Conservation (phyloP, 2,113 vertebrate species). For the Oncorhynchus nerka region DNA sequence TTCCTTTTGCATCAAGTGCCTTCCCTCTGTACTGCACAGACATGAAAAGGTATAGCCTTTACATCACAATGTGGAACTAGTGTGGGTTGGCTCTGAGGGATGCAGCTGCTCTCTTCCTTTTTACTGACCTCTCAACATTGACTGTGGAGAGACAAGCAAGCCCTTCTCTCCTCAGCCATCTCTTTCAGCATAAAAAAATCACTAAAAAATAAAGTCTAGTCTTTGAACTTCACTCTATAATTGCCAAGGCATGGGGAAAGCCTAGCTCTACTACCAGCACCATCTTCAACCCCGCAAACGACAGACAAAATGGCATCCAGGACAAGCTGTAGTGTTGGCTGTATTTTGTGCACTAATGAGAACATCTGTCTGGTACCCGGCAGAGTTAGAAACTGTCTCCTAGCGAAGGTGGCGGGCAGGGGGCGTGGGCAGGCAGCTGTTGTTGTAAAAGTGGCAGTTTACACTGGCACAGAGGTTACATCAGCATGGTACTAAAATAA, state of each 20-base stretch:
- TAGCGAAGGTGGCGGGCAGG: not conserved
- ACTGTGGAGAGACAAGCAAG: not conserved
- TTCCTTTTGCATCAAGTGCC: not conserved
- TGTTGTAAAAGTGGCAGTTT: not conserved
- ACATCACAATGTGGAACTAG: no score
- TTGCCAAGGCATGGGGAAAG: not conserved
- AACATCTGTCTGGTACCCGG: constrained; percentile 17
- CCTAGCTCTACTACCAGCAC: not conserved
- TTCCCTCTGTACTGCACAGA: not conserved
- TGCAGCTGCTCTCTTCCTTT: not conserved
- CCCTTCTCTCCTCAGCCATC: not conserved
- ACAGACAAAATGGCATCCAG: not conserved
- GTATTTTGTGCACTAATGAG: constrained; percentile 31
- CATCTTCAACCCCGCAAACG: not conserved
- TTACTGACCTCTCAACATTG: not conserved
- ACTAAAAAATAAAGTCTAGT: not conserved
- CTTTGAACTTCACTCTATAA: not conserved
- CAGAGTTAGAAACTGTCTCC: constrained; percentile 6
- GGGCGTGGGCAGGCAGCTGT: not conserved
- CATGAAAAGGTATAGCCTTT: not conserved
- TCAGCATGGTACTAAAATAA: not conserved
- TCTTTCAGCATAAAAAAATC: no score
- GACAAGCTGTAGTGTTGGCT: not conserved
- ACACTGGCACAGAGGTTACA: constrained; percentile 1
- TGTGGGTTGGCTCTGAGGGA: not conserved